These are phyloP conservation scores for Alloscopus bannaensis DNA, from an alignment of 2,888 invertebrate species.

Conservation along the genomic window DNA sequence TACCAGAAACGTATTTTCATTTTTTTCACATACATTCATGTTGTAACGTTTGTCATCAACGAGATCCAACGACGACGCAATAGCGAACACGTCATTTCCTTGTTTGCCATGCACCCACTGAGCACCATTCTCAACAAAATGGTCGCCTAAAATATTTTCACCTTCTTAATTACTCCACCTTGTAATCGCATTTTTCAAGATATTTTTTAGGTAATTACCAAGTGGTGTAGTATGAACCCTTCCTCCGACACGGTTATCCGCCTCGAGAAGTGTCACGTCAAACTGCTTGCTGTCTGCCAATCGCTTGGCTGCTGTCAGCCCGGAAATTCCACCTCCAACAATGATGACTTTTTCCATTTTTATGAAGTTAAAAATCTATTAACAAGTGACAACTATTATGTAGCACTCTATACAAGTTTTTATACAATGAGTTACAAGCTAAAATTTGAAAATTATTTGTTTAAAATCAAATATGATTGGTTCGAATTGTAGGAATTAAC, in stretches of 20 bases:
- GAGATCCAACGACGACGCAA: slow-evolving; percentile 80
- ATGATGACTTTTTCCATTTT: slow-evolving; percentile 76
- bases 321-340: slow-evolving; percentile 90
- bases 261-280: slow-evolving; percentile 88
- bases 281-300: slow-evolving; percentile 86
- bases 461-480: no score
- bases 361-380: not conserved
- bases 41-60: slow-evolving; percentile 23
- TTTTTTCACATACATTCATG: slow-evolving; percentile 18
- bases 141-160: slow-evolving; percentile 74
- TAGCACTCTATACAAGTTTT: no score
- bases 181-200: not conserved
- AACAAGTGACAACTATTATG: not conserved
- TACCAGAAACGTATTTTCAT: not conserved
- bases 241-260: slow-evolving; percentile 87
- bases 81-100: slow-evolving; percentile 91
- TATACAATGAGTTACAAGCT: no score
- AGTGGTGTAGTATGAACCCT: slow-evolving; percentile 86
- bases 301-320: slow-evolving; percentile 89
- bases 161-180: not conserved
- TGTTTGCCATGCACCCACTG: slow-evolving; percentile 96
- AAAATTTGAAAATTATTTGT: no score
- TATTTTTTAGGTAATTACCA: slow-evolving; percentile 76
- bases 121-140: slow-evolving; percentile 88
- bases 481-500: no score